Evolutionary conservation across 2,888 invertebrate species (phyloP).

Genomic region (Entomobrya proxima): DNA sequence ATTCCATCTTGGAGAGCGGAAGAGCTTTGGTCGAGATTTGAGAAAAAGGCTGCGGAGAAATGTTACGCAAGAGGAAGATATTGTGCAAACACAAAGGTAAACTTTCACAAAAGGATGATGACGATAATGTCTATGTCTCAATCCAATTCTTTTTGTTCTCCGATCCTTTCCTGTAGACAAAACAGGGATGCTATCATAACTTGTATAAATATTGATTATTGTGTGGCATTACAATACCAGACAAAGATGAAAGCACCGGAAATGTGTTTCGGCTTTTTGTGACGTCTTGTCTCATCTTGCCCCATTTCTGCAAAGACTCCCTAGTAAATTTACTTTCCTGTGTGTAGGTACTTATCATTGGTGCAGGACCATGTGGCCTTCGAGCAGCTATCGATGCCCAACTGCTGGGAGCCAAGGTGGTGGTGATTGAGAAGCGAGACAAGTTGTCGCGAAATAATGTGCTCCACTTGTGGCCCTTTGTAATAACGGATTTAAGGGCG

Average conservation of each 20-base stretch:
- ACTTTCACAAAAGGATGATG: not conserved
- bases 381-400: constrained; percentile 81
- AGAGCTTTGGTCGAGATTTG: constrained; percentile 72
- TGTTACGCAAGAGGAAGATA: constrained; percentile 73
- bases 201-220: too few relatives aligned
- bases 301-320: not conserved
- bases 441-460: constrained; percentile 80
- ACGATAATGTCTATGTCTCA: not conserved
- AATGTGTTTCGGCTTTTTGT: too few relatives aligned
- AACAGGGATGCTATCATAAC: too few relatives aligned
- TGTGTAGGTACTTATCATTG: constrained; percentile 79
- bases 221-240: too few relatives aligned
- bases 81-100: constrained; percentile 69
- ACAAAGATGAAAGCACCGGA: too few relatives aligned
- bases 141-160: too few relatives aligned
- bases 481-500: constrained; percentile 80
- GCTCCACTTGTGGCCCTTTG: constrained; percentile 81
- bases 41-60: constrained; percentile 69
- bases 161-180: too few relatives aligned
- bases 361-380: constrained; percentile 80
- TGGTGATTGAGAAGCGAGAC: constrained; percentile 80
- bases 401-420: constrained; percentile 79
- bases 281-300: too few relatives aligned
- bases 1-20: constrained; percentile 73
- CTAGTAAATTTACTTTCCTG: not conserved